Base-by-base conservation (phyloP, 2,888 invertebrate species). In the Eulithis testata region DNA sequence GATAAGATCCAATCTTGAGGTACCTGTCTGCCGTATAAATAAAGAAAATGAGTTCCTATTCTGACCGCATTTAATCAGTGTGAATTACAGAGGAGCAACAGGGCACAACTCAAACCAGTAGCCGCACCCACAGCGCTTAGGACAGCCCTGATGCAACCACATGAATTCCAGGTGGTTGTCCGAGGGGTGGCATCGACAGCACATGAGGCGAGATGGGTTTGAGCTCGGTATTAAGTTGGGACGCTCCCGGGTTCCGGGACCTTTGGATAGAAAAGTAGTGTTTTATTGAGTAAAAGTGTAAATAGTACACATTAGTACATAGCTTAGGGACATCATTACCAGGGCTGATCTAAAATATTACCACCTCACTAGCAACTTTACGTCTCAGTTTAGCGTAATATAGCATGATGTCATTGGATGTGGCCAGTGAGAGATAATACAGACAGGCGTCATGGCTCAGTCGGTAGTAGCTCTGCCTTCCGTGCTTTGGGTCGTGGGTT, bases 181-280 rank as follows among this genome's bases (percentile, higher is more conserved):
- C 52, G 77, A 65, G 69, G 95, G 95, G 81, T 95, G 94, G 86
- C 97, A 97, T 68, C 95, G 87, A 84, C 97, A 97, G 31, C 96
- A 96, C 68, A 97, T 87, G 51, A 97, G 86, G 49, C 97, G 94
- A 70, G 94, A 93, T 47, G 93, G 86, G 79, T 94, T 94, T 55
- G 95, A 93, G 68, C 96, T 96, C n/a, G 96, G 96, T 53, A 97
- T 94, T 72, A 96, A 78, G 76, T 95, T 97, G 0, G 97, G 97
- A 40, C 94, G 87, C 55, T 95, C 95, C 74, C 94, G 94, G 11
- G 96, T 96, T 55, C 96, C 96, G 0, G 91, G 91, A 8, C 95
- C 93, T 93, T 21, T 11, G 2, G 8, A 40, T 9, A 9, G 8
- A 40, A 40, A 5, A 40, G 31, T 6, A 31, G 31, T 31, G 31